These are phyloP conservation scores for Resseliella maxima DNA, from an alignment of 2,888 invertebrate genomes.

Conservation along the genomic window DNA sequence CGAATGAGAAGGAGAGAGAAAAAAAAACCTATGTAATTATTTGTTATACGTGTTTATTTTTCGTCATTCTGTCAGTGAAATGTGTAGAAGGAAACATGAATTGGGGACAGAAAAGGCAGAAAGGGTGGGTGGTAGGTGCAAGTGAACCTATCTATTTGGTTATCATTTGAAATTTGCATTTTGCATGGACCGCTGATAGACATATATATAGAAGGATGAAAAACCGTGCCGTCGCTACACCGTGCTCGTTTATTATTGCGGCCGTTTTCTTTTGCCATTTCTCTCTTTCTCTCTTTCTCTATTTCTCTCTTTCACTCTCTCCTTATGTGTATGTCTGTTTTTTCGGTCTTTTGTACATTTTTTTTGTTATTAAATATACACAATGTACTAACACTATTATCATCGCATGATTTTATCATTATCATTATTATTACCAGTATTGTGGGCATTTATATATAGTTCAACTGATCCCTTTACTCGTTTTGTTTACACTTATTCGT, in stretches of 20 bases:
- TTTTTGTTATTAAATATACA: constrained; percentile 24
- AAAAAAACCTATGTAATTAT: constrained; percentile 39
- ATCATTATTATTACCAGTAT: constrained; percentile 15
- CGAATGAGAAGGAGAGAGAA: not conserved
- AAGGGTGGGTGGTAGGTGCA: not conserved
- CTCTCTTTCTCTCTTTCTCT: not conserved
- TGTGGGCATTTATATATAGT: constrained; percentile 14
- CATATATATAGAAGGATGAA: not conserved
- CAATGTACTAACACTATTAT: constrained; percentile 15
- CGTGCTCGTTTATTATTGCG: not conserved
- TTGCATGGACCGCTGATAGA: constrained; percentile 12
- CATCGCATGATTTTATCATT: constrained; percentile 48
- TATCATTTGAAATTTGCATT: constrained; percentile 48
- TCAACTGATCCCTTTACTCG: not conserved
- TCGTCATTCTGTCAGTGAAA: constrained; percentile 7
- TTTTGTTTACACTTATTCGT: not conserved
- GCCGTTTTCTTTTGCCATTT: not conserved
- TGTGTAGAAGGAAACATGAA: not conserved
- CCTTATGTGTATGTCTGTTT: no score
- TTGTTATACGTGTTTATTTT: constrained; percentile 40
- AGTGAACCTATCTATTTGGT: constrained; percentile 31
- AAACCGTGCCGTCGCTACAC: not conserved
- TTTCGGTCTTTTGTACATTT: not conserved
- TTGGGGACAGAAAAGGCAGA: no score
- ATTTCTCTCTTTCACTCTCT: not conserved